Percentiles rank a stretch among this genome's conserved stretches.
Evolutionary conservation across 2,888 invertebrate species (phyloP).

Genomic region (Amblyjoppa proteus): DNA sequence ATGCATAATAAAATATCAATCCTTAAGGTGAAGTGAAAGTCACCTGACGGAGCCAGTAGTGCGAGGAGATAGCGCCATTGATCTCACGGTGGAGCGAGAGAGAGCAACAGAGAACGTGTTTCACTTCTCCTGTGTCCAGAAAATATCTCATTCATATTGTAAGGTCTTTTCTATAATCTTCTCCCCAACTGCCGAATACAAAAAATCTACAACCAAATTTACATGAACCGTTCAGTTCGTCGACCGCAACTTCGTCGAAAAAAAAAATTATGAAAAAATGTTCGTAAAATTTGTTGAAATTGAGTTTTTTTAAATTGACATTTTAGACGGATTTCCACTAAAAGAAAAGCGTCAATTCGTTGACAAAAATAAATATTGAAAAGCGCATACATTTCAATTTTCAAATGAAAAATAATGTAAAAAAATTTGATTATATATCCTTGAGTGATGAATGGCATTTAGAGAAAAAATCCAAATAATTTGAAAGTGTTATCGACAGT

Average conservation of each 20-base stretch:
- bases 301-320: too few relatives aligned
- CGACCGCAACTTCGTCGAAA: background rate
- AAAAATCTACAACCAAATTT: background rate
- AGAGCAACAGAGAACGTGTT: too few relatives aligned
- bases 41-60: background rate
- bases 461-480: background rate
- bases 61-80: too few relatives aligned
- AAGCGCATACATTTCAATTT: too few relatives aligned
- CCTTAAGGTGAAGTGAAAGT: background rate
- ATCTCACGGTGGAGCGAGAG: too few relatives aligned
- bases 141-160: conserved; percentile 54
- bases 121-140: conserved; percentile 14
- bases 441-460: background rate
- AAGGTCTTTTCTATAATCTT: conserved; percentile 20
- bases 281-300: too few relatives aligned
- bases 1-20: conserved; percentile 63
- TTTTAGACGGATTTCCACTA: too few relatives aligned
- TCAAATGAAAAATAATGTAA: too few relatives aligned
- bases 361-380: too few relatives aligned
- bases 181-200: background rate
- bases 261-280: too few relatives aligned
- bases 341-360: too few relatives aligned
- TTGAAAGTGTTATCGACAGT: background rate
- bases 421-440: background rate
- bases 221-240: background rate